These are phyloP conservation scores for Hormiphora californensis DNA, from an alignment of 37 sponge, comb jelly and placozoan genomes.

Conservation along the genomic window DNA sequence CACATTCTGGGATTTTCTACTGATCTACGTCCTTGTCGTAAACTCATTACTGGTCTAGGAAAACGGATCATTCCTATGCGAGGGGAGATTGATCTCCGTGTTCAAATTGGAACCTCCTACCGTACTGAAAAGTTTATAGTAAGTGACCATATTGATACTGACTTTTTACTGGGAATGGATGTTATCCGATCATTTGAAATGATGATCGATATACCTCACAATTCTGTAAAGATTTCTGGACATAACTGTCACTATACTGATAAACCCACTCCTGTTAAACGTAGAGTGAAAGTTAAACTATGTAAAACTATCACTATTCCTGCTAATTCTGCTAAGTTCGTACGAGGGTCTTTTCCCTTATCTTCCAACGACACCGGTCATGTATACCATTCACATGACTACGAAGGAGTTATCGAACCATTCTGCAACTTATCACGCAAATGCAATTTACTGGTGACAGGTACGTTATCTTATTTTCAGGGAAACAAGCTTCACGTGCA, in stretches of 20 bases:
- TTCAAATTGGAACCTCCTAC: background rate
- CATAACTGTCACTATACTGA: too few species aligned
- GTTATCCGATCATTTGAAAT: background rate
- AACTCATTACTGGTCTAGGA: conserved; percentile 22
- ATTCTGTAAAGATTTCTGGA: too few species aligned
- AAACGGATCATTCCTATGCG: conserved; percentile 34
- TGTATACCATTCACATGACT: background rate
- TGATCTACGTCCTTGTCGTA: background rate
- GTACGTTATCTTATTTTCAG: conserved; percentile 28
- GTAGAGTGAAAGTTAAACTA: conserved; percentile 13
- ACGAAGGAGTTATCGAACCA: conserved; percentile 30
- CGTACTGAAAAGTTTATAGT: background rate
- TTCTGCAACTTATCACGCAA: background rate
- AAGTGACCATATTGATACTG: conserved; percentile 2
- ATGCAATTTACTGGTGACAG: background rate
- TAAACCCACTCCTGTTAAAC: too few species aligned
- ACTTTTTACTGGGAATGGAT: conserved; percentile 40
- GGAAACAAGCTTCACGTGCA: background rate
- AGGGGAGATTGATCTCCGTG: background rate
- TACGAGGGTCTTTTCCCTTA: background rate
- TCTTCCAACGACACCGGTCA: too few species aligned
- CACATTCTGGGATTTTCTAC: background rate
- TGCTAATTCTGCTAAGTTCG: conserved; percentile 12
- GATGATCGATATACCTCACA: background rate
- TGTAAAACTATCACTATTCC: conserved; percentile 8